Evolutionary conservation across 2,888 invertebrate species (phyloP).

Genomic region (Tipula vernalis): DNA sequence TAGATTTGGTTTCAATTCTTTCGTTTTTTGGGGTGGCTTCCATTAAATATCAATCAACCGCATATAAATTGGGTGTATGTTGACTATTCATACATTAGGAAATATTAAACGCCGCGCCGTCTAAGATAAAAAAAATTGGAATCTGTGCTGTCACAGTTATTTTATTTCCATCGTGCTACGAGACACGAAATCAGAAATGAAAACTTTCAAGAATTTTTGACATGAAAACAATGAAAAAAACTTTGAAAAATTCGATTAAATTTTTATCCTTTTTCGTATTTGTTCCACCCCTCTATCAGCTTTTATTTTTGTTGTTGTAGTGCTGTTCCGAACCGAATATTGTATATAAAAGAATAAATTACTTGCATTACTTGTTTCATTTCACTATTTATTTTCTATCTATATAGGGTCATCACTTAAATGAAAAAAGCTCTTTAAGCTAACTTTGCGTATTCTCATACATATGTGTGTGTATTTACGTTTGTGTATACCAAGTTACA

Average conservation of each 20-base stretch:
- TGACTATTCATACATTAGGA: background rate
- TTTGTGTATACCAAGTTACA: background rate
- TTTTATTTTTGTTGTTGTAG: background rate
- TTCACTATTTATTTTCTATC: background rate
- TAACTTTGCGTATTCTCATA: background rate
- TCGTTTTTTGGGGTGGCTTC: background rate
- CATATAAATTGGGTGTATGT: background rate
- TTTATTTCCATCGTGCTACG: background rate
- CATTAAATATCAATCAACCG: background rate
- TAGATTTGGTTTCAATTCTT: background rate
- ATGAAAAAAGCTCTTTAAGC: background rate
- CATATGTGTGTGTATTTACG: background rate
- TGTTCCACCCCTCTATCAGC: background rate
- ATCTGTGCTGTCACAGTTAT: background rate
- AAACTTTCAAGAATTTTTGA: background rate
- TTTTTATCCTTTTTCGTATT: background rate
- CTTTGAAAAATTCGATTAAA: constrained; percentile 4
- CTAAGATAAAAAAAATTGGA: background rate
- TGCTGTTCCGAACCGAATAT: background rate
- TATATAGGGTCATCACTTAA: background rate
- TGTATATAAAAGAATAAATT: background rate
- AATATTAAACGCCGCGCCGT: background rate
- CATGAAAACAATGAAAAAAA: background rate
- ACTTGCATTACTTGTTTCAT: background rate
- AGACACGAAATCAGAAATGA: background rate